Evolutionary conservation across 2,888 invertebrate genomes (phyloP), one percentile per base, ranked within the genome.

Genomic region (Lamproptera curius): DNA sequence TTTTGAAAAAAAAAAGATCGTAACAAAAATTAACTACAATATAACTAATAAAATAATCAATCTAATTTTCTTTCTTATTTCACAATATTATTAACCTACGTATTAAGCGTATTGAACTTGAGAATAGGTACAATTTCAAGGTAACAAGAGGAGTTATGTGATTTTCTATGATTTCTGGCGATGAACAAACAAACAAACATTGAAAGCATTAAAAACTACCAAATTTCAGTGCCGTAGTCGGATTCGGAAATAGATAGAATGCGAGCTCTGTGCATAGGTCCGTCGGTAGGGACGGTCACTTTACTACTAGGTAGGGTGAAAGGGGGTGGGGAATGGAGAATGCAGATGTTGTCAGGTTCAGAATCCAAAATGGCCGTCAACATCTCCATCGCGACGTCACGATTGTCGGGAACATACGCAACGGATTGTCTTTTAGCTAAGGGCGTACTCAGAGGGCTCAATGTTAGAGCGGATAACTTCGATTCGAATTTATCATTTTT

Each of bases 161-260:
- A 28, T 23, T 23, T 23, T 37, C n/a, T n/a, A 46, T 11, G 40
- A 46, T 42, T 23, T 14, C 9, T 38, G 33, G 10, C 16, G n/a
- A 20, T 20, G 20, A 47, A 41, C n/a, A 41, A 20, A 39, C 16
- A 41, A 34, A 41, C 34, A 16, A 39, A 46, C 3, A 38, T 13
- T 11, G 42, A 52, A 6, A 36, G 44, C 39, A 50, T 36, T 31
- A 33, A 31, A 53, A 38, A 64, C 83, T 88, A 94, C 94, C 94
- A 94, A 70, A 94, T 94, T 86, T 94, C 94, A 46, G 94, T 94
- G 54, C 90, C 91, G 59, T 88, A 89, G 58, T 92, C 91, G 10
- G 90, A 85, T 65, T 86, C 87, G 48, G 89, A 84, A 54, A 91
- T 89, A 50, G 91, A 91, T 55, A 93, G 85, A 53, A 92, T 91